Evolutionary conservation across 2,888 invertebrate species (phyloP), one percentile per base, ranked within the genome.

Genomic region (Leptopterna dolabrata): DNA sequence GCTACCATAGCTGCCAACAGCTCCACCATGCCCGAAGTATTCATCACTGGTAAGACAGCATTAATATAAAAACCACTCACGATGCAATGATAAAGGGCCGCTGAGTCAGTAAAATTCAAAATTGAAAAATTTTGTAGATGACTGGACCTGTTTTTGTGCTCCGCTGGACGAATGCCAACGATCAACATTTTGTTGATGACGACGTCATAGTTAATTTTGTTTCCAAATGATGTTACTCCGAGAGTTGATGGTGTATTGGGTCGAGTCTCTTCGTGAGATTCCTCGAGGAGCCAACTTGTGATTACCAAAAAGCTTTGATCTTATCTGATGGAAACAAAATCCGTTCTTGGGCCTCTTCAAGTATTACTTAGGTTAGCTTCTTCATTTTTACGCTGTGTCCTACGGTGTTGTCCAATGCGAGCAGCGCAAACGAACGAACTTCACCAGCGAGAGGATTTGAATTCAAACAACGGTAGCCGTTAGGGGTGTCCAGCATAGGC

Each of bases 1-100:
- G 96, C 97, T 13, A 97, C 97, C 0, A 97, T 99, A 94, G 98
- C 99, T 0, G 98, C 99, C 16, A 97, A 97, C 92, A 96, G 97
- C 7, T 97, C 98, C 55, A 98, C 98, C 0, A 98, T 98, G 92
- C 97, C 98, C 0, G 98, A 99, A 92, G 97, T 99, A 4, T 99
- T 98, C 92, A 94, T 96, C 2, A 93, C 97, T 90, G 96, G 96
- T 89, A 95, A 95, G 19, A n/a, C 16, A 0, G n/a, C n/a, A 1
- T n/a, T 73, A 29, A 55, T 81, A 4, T 81, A 24, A 45, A 9
- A 55, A 19, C 47, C 14, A 19, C 2, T 2, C 19, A 2, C 36
- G 43, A 55, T 55, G 4, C 55, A 6, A 2, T 7, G 2, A 7
- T 36, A 36, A 36, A 36, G 7, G 36, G 36, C 7, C 4, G 36